Percentiles rank a stretch among this genome's conserved stretches.
Evolutionary conservation across 2,113 vertebrate species (phyloP).

Genomic region (Fulica atra): DNA sequence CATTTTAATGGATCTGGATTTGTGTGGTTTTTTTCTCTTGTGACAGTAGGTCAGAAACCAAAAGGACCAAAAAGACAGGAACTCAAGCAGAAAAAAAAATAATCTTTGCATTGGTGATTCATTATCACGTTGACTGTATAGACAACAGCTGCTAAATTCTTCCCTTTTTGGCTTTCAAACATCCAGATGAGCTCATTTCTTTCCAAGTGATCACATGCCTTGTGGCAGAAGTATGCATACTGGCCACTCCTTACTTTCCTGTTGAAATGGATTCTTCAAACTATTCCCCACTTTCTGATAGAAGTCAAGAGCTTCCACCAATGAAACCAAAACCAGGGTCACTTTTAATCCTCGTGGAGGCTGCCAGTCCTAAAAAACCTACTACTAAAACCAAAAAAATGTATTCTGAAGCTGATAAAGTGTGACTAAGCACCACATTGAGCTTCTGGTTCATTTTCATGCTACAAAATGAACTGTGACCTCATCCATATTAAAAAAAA

Average conservation of each 20-base stretch:
- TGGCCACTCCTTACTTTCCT: background rate
- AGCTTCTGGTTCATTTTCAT: background rate
- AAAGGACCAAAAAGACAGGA: background rate
- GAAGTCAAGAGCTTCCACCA: background rate
- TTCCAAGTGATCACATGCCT: conserved; percentile 41
- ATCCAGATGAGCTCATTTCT: conserved; percentile 35
- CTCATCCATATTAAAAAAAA: background rate
- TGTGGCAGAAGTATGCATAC: background rate
- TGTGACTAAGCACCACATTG: background rate
- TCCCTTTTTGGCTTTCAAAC: conserved; percentile 31
- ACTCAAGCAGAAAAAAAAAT: background rate
- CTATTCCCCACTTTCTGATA: background rate
- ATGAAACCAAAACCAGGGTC: background rate
- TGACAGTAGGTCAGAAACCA: background rate
- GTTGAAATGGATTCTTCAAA: background rate
- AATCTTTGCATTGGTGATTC: background rate
- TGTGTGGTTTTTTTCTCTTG: background rate
- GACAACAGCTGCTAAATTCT: conserved; percentile 46
- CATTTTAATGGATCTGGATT: background rate
- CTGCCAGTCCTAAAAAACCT: background rate
- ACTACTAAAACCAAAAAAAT: background rate
- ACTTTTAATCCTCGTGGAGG: background rate
- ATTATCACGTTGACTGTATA: conserved; percentile 34
- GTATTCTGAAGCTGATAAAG: background rate
- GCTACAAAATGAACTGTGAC: background rate